Evolutionary conservation across 2,888 invertebrate species (phyloP).

Genomic region (Cephus nigrinus): DNA sequence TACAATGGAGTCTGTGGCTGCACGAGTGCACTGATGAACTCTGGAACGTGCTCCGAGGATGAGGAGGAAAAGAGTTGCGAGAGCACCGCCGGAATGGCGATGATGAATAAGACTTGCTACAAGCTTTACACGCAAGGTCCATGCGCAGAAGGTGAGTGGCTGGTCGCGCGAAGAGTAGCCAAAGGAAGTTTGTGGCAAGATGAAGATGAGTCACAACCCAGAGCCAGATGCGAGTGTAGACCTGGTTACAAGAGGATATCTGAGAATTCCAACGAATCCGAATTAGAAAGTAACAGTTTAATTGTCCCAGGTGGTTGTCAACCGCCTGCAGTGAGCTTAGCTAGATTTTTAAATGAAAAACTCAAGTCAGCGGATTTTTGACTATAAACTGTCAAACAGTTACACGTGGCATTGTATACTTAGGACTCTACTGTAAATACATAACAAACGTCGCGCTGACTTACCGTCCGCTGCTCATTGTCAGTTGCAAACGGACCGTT

Average conservation of each 20-base stretch:
- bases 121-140: constrained; percentile 83
- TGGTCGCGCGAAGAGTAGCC: constrained; percentile 70
- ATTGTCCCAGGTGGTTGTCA: constrained; percentile 67
- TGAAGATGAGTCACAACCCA: constrained; percentile 52
- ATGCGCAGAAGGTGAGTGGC: constrained; percentile 78
- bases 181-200: constrained; percentile 51
- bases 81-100: constrained; percentile 73
- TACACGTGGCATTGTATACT: not conserved
- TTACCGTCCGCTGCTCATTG: not conserved
- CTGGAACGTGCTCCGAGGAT: constrained; percentile 51
- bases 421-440: not conserved
- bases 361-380: constrained; percentile 36
- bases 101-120: constrained; percentile 78
- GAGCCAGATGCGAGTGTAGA: constrained; percentile 76
- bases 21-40: constrained; percentile 65
- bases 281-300: constrained; percentile 59
- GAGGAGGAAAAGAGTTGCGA: constrained; percentile 69
- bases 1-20: constrained; percentile 87
- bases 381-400: not conserved
- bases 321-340: constrained; percentile 74
- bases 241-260: constrained; percentile 72
- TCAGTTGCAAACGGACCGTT: not conserved
- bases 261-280: constrained; percentile 48
- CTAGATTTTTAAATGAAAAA: constrained; percentile 73
- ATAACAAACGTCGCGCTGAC: not conserved